A percentile compares a stretch with the other conserved stretches of the same genome.
Evolutionary conservation across 1,140 invertebrate genomes (phyloP).

Genomic region (Batillaria attramentaria): DNA sequence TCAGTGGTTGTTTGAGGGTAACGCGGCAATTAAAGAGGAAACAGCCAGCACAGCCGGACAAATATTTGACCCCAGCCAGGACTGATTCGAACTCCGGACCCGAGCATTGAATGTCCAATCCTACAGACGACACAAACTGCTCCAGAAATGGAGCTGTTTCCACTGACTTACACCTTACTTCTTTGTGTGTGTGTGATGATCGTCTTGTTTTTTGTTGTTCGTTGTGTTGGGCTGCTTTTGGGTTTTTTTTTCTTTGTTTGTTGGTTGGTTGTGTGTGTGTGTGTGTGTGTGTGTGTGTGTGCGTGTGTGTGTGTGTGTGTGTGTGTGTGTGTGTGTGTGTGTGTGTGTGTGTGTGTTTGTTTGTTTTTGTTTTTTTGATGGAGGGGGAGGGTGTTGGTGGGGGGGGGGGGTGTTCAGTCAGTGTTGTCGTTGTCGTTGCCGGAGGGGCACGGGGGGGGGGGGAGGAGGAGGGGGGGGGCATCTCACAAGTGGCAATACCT

Average conservation of each 20-base stretch:
- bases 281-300: neutral
- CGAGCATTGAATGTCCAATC: no score
- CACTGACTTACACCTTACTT: no score
- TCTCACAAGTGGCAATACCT: neutral
- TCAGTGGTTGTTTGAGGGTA: no score
- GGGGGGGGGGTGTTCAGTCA: neutral
- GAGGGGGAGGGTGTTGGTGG: no score
- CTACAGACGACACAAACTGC: no score
- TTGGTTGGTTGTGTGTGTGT: neutral
- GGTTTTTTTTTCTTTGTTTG: slow-evolving; percentile 9
- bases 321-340: neutral
- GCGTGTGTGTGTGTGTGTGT: neutral
- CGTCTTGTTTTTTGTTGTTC: no score
- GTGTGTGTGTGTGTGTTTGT: neutral
- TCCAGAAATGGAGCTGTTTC: no score
- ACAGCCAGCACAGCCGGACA: no score
- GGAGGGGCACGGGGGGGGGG: no score
- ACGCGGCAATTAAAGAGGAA: no score
- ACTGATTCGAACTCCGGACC: no score
- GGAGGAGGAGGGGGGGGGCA: neutral
- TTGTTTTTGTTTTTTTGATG: neutral
- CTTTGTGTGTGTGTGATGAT: neutral
- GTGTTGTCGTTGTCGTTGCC: neutral
- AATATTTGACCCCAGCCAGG: no score
- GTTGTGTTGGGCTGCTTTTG: slow-evolving; percentile 9